phyloP scores from a whole-genome alignment of 2,888 invertebrate genomes.

The Morpho deidamia region DNA sequence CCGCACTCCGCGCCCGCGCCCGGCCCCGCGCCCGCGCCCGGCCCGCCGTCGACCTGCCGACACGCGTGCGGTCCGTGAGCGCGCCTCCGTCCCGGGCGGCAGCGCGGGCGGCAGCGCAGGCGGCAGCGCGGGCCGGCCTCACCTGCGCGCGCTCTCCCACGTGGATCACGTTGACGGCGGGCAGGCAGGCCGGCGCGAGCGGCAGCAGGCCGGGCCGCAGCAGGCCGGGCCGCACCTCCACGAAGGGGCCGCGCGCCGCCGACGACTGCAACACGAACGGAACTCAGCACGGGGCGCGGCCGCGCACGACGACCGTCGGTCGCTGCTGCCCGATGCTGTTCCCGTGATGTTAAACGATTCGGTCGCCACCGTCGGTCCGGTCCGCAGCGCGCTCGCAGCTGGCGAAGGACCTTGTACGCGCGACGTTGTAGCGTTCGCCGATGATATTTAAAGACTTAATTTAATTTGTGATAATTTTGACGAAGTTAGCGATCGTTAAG shows the following conservation, averaged over 20 bases:
- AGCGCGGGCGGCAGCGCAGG: constrained; percentile 69
- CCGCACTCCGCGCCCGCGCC: neutral
- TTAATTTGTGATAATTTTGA: too few species aligned
- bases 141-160: constrained; percentile 43
- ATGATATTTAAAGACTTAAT: too few species aligned
- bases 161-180: constrained; percentile 60
- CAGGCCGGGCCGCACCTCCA: constrained; percentile 47
- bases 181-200: constrained; percentile 46
- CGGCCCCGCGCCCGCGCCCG: neutral
- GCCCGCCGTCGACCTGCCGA: neutral
- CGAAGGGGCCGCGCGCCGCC: constrained; percentile 33
- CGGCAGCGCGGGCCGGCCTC: constrained; percentile 40
- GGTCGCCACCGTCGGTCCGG: too few species aligned
- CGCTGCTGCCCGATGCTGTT: neutral
- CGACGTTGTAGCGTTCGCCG: too few species aligned
- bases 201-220: constrained; percentile 58
- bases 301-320: neutral
- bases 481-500: too few species aligned
- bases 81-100: constrained; percentile 19
- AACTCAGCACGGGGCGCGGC: neutral
- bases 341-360: too few species aligned
- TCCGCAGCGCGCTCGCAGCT: too few species aligned
- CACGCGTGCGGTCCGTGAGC: too few species aligned
- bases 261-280: neutral
- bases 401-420: too few species aligned